Evolutionary conservation across 2,888 invertebrate genomes (phyloP).

Genomic region (Julus scandinavius): DNA sequence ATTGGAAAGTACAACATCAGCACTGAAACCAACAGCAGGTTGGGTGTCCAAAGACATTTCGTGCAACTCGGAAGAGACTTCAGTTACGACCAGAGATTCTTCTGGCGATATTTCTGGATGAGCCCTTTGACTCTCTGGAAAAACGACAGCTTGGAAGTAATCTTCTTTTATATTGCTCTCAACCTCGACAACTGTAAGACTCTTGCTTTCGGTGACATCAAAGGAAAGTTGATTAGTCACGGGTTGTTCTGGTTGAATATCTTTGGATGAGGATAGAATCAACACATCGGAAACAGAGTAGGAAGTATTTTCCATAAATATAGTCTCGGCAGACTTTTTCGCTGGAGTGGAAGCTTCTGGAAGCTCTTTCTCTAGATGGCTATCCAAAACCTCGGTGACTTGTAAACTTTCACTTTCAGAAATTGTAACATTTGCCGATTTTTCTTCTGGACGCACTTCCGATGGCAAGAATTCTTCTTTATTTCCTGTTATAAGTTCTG

Average conservation of each 20-base stretch:
- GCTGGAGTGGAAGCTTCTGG: neutral
- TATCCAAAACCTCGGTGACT: conserved; percentile 23
- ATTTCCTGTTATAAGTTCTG: conserved; percentile 28
- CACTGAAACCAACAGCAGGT: neutral
- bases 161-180: conserved; percentile 49
- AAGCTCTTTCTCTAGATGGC: conserved; percentile 30
- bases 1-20: conserved; percentile 12
- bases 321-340: conserved; percentile 26
- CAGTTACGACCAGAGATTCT: conserved; percentile 39
- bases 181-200: conserved; percentile 46
- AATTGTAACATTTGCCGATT: conserved; percentile 44
- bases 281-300: conserved; percentile 46
- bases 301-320: conserved; percentile 48
- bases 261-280: conserved; percentile 14
- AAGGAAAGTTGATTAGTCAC: conserved; percentile 41
- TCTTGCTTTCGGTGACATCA: conserved; percentile 37
- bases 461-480: conserved; percentile 51
- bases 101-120: conserved; percentile 8
- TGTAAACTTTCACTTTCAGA: conserved; percentile 48
- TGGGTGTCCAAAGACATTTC: neutral
- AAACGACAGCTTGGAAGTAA: neutral
- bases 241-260: conserved; percentile 20
- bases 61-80: conserved; percentile 31
- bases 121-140: conserved; percentile 23
- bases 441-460: conserved; percentile 51